A percentile compares a stretch with the other conserved stretches of the same genome.
phyloP scores from a whole-genome alignment of 2,888 invertebrate genomes.

The Agonum fuliginosum region DNA sequence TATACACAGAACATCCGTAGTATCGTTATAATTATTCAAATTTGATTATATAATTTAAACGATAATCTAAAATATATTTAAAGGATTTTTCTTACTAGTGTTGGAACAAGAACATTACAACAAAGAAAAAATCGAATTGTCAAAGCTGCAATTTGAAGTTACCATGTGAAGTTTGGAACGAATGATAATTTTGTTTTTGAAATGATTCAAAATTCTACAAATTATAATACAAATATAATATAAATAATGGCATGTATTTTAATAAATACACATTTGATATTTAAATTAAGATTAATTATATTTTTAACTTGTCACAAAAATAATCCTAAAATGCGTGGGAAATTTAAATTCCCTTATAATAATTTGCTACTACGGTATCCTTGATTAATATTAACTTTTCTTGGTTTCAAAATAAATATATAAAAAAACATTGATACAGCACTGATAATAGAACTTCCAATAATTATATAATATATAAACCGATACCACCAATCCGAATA shows the following conservation, averaged over 20 bases:
- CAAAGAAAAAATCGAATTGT: constrained; percentile 45
- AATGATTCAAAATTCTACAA: not conserved
- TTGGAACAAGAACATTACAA: constrained; percentile 38
- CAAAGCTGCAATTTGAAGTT: constrained; percentile 34
- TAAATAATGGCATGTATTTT: not conserved
- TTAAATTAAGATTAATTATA: constrained; percentile 10
- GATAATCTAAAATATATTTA: constrained; percentile 21
- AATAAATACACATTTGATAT: not conserved
- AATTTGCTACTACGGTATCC: constrained; percentile 56
- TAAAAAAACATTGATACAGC: constrained; percentile 79
- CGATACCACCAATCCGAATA: constrained; percentile 81
- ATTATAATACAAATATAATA: not conserved
- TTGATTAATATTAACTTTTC: constrained; percentile 69
- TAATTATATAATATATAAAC: constrained; percentile 79
- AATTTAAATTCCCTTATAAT: constrained; percentile 47
- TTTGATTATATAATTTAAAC: not conserved
- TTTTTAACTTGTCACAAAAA: not conserved
- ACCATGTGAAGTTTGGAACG: not conserved
- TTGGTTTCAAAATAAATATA: constrained; percentile 79
- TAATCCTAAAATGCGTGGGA: not conserved
- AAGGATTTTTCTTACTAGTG: constrained; percentile 20
- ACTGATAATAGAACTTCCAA: constrained; percentile 77
- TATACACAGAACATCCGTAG: constrained; percentile 3
- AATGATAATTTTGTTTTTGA: not conserved
- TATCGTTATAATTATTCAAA: not conserved